Conservation (phyloP, 1,140 invertebrate species). For the Anagrus nilaparvatae region DNA sequence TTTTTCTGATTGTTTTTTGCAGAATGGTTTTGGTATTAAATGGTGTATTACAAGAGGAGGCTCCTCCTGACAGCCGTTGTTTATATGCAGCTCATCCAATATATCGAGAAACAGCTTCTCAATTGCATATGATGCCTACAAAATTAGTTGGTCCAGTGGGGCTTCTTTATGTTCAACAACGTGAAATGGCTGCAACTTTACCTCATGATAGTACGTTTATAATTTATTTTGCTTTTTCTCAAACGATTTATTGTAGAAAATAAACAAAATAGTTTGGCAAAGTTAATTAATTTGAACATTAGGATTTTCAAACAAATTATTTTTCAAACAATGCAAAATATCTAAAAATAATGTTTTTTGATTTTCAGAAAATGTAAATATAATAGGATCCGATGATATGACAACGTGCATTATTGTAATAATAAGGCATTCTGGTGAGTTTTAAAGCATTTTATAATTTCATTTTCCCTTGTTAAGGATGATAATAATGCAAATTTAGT, state of each 20-base stretch:
- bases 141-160: constrained; percentile 74
- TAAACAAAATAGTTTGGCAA: not conserved
- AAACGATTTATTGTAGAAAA: not conserved
- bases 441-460: not conserved
- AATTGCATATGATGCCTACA: constrained; percentile 62
- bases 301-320: too few species aligned
- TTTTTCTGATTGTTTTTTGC: constrained; percentile 12
- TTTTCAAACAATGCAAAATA: constrained; percentile 3
- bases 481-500: not conserved
- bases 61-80: constrained; percentile 67
- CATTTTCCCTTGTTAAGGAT: not conserved
- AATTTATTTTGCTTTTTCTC: not conserved
- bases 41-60: constrained; percentile 75
- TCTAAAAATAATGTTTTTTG: not conserved
- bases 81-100: constrained; percentile 71
- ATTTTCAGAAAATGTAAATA: constrained; percentile 67
- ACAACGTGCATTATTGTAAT: constrained; percentile 89
- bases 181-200: constrained; percentile 81
- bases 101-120: constrained; percentile 72
- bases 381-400: constrained; percentile 87
- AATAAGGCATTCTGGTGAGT: constrained; percentile 80
- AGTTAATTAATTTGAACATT: too few species aligned
- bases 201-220: constrained; percentile 76
- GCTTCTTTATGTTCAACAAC: constrained; percentile 78
- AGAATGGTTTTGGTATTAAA: constrained; percentile 81